Base-by-base conservation (phyloP, 92 coral and sea anemone species). In the Heliopora coerulea region DNA sequence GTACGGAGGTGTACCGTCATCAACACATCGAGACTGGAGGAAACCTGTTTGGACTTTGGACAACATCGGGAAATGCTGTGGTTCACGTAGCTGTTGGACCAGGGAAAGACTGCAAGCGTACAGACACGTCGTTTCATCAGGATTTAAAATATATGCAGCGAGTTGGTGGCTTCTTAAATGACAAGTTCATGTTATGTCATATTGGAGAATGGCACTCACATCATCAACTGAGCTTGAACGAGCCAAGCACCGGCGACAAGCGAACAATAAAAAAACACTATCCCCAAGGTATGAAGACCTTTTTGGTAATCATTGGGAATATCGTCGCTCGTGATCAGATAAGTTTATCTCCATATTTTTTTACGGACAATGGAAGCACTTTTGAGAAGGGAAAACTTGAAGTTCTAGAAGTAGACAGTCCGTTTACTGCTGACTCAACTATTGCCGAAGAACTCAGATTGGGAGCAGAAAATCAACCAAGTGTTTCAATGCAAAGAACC, bases 121-220 rank as follows among this genome's bases (percentile, higher is more conserved):
- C 89, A 0, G 68, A 67, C n/a, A 49, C 59, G n/a, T 78, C 80
- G 59, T 91, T 91, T 79, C 79, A 78, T 78, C 97, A 91, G 78
- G 91, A 91, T 56, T 52, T 86, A 0, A 82, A 77, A 10, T 91
- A 91, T 46, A 78, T 91, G 46, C 72, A 72, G 57, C 79, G 83
- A 23, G 88, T 89, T 60, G 97, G 96, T 5, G 72, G 68, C 31
- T 68, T 84, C 7, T 77, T 91, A 46, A 87, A 93, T 0, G 40
- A 79, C 0, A 64, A 56, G 24, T 91, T 78, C 81, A 84, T 86
- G 91, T 74, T 89, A 9, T 83, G 97, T 32, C 96, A 91, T 73
- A 84, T 91, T 49, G 97, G 97, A 19, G 97, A 91, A 57, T 91
- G 97, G 97, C 91, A 89, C 62, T 91, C 97, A 2, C 97, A 89